Evolutionary conservation across 2,888 invertebrate genomes (phyloP), one percentile per base, ranked within the genome.

Genomic region (Rhimphoctona megacephalus): DNA sequence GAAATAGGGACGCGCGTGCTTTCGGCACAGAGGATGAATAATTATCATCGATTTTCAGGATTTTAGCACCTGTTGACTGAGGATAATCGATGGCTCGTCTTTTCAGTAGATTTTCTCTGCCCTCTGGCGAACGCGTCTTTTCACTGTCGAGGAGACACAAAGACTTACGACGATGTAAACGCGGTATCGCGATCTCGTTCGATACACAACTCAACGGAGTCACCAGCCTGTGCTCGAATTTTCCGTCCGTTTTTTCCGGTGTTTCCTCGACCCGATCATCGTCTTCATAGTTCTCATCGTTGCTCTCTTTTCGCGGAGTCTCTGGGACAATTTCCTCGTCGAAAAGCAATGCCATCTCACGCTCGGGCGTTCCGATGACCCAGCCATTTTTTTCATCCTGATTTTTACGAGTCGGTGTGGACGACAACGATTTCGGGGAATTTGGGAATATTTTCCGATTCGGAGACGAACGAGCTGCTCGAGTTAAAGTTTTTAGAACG

Each of bases 1-100:
- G 92, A 86, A 94, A 94, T 3, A 94, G 81, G 0, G 94, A 90
- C 7, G 93, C 92, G 85, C 94, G 90, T 7, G 93, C 93, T 90
- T 87, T 92, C 5, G 94, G 90, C 43, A 87, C 85, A 0, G 81
- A 86, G 36, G 76, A 78, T 7, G 30, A 30, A 61, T 17, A n/a
- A 25, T 69, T 79, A 0, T 92, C 92, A 33, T 92, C 91, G 11
- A 83, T 83, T 73, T 92, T 93, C 5, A 89, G 69, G 6, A 91
- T 61, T 76, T 94, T 94, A 0, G 86, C 33, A 2, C 83, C 85
- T 30, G 22, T 36, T 19, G 72, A 69, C n/a, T 66, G 11, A 0
- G 54, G 22, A 43, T 54, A 4, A 30, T 93, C 92, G 14, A 88
- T 78, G 0, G 90, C 88, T 43, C 88, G 89, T 57, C 93, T 90